phyloP scores from a whole-genome alignment of 2,113 vertebrate genomes.

The Xiphophorus maculatus region DNA sequence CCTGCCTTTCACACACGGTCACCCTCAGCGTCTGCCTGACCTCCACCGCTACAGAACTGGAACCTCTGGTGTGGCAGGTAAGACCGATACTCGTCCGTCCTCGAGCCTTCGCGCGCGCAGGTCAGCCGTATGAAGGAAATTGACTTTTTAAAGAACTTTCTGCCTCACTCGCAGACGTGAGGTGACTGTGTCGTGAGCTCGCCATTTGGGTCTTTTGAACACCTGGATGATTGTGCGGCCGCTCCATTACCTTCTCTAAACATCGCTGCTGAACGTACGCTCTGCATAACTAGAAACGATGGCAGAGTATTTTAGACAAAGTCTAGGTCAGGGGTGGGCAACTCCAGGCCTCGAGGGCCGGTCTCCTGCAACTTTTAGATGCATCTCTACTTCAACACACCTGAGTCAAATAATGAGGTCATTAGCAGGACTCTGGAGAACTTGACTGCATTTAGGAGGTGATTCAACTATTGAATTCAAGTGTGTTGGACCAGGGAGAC shows the following conservation, averaged over 20 bases:
- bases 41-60: constrained; percentile 76
- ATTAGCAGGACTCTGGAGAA: too few relatives aligned
- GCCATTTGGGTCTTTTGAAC: neutral
- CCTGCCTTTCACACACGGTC: constrained; percentile 91
- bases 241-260: neutral
- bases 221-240: neutral
- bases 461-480: too few relatives aligned
- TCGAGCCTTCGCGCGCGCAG: neutral
- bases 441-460: too few relatives aligned
- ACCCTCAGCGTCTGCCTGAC: constrained; percentile 91
- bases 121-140: neutral
- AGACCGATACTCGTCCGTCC: neutral
- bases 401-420: too few relatives aligned
- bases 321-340: too few relatives aligned
- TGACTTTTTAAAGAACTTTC: neutral
- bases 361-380: too few relatives aligned
- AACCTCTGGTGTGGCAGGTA: constrained; percentile 94
- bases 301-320: constrained; percentile 19
- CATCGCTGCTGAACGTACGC: neutral
- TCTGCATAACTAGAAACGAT: constrained; percentile 21
- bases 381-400: too few relatives aligned
- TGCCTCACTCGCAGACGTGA: neutral
- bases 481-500: too few relatives aligned
- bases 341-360: too few relatives aligned
- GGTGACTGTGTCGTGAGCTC: neutral